Percentiles rank a stretch among this genome's conserved stretches.
These are phyloP conservation scores for Limnodromus scolopaceus DNA, from an alignment of 2,797 vertebrate species.

Conservation along the genomic window DNA sequence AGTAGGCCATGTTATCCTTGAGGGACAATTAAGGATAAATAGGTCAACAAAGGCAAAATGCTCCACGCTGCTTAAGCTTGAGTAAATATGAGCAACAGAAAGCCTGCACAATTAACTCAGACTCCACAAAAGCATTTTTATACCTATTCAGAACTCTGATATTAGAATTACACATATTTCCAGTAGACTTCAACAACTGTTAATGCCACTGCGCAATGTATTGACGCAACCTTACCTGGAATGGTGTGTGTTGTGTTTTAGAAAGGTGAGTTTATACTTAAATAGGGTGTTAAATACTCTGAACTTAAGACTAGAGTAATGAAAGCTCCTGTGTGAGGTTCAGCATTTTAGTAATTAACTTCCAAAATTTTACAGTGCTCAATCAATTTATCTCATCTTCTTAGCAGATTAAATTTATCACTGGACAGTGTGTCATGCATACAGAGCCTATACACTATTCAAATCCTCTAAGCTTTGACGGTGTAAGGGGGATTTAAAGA, in stretches of 20 bases:
- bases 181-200: not conserved
- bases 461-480: not conserved
- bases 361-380: not conserved
- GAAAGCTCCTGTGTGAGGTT: not conserved
- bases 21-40: constrained; percentile 41
- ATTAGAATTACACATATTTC: not conserved
- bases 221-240: not conserved
- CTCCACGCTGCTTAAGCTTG: not conserved
- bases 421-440: not conserved
- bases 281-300: not conserved
- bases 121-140: not conserved
- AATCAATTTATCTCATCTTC: not conserved
- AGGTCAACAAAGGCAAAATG: constrained; percentile 38
- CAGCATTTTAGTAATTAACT: not conserved
- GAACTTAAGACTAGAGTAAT: not conserved
- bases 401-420: not conserved
- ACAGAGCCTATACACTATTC: not conserved
- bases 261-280: not conserved
- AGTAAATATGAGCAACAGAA: not conserved
- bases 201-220: not conserved
- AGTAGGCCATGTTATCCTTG: not conserved
- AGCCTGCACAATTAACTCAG: accelerated
- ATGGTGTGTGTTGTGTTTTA: not conserved
- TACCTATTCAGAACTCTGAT: not conserved
- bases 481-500: not conserved